phyloP scores from a whole-genome alignment of 2,113 vertebrate genomes.

The Menidia beryllina region DNA sequence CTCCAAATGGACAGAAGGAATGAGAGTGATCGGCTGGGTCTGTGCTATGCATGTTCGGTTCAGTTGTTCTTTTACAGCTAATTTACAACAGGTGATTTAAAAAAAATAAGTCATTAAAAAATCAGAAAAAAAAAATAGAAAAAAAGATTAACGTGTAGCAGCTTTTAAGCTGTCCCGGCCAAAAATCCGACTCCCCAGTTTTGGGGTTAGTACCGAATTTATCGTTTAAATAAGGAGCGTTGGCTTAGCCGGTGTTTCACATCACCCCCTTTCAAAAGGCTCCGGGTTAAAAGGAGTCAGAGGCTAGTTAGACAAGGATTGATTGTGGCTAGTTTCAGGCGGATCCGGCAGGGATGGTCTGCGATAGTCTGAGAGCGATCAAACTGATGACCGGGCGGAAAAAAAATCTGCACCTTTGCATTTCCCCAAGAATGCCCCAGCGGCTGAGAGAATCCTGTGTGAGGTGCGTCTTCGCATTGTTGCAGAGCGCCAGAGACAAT shows the following conservation, averaged over 20 bases:
- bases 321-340: slow-evolving; percentile 69
- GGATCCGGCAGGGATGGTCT: slow-evolving; percentile 56
- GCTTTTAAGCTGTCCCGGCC: neutral
- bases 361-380: slow-evolving; percentile 71
- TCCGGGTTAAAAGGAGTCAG: slow-evolving; percentile 33
- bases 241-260: slow-evolving; percentile 20
- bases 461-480: slow-evolving; percentile 47
- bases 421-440: slow-evolving; percentile 69
- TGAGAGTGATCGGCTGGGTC: too few relatives aligned
- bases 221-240: neutral
- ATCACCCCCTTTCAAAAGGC: slow-evolving; percentile 35
- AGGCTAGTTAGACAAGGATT: slow-evolving; percentile 61
- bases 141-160: neutral
- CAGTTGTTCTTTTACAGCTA: neutral
- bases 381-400: slow-evolving; percentile 74
- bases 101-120: too few relatives aligned
- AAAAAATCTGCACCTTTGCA: slow-evolving; percentile 76
- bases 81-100: neutral
- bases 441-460: slow-evolving; percentile 46
- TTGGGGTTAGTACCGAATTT: neutral
- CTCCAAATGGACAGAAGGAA: too few relatives aligned
- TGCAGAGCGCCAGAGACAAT: slow-evolving; percentile 32
- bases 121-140: too few relatives aligned
- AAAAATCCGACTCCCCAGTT: neutral
- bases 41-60: too few relatives aligned